Percentiles rank a stretch among this genome's conserved stretches.
Conservation (phyloP, 2,113 vertebrate species). For the Riparia riparia region DNA sequence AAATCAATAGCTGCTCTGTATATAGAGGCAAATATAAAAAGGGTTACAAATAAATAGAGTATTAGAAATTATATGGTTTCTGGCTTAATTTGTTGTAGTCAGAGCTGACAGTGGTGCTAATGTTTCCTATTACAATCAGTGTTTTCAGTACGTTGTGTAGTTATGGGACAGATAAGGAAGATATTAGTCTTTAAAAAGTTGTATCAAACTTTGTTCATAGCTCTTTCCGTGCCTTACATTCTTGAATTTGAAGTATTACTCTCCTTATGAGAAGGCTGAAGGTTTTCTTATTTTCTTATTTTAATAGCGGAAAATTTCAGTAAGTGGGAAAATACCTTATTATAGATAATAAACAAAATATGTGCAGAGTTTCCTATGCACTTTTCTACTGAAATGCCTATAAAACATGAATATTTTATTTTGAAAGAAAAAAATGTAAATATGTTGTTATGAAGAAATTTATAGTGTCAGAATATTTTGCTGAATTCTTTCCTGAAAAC, state of each 20-base stretch:
- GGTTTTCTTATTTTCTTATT: neutral
- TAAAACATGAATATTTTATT: neutral
- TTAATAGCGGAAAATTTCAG: neutral
- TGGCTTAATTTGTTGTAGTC: neutral
- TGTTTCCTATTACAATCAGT: neutral
- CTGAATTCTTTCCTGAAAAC: neutral
- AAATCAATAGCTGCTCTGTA: conserved; percentile 19
- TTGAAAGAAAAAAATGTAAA: neutral
- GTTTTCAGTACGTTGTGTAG: neutral
- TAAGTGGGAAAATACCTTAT: neutral
- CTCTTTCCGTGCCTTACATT: neutral
- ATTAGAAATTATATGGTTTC: neutral
- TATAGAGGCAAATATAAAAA: neutral
- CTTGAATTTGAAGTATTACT: neutral
- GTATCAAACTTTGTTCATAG: neutral
- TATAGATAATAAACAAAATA: neutral
- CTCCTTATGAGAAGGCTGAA: neutral
- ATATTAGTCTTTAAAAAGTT: neutral
- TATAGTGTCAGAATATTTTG: neutral
- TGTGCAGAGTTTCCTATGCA: neutral
- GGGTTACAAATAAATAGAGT: neutral
- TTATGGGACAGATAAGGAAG: neutral
- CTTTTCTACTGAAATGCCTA: neutral
- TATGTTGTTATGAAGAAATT: neutral
- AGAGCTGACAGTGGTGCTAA: neutral